phyloP scores from a whole-genome alignment of 2,888 invertebrate genomes.

The Bellardia pandia region DNA sequence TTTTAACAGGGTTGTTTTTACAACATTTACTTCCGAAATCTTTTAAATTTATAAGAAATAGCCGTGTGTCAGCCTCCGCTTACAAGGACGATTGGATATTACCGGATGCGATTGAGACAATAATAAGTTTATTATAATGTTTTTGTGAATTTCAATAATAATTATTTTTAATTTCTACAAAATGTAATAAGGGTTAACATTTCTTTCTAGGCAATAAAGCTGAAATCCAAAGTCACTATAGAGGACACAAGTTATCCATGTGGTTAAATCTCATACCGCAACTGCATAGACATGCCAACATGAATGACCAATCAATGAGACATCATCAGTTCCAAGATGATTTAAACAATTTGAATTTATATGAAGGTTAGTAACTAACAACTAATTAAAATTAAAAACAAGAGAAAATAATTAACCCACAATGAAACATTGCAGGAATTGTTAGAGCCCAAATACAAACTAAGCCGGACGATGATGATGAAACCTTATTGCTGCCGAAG shows the following conservation, averaged over 20 bases:
- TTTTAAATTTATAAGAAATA: too few species aligned
- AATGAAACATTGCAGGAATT: conserved; percentile 59
- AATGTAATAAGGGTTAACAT: not conserved
- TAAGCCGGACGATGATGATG: conserved; percentile 80
- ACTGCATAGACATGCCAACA: conserved; percentile 92
- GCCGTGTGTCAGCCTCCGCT: too few species aligned
- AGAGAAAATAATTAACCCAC: not conserved
- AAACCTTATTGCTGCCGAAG: conserved; percentile 75
- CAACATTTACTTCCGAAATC: too few species aligned
- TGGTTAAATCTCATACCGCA: conserved; percentile 96
- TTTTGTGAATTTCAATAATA: too few species aligned
- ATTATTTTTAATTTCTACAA: too few species aligned
- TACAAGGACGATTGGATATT: too few species aligned
- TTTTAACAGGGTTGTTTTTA: too few species aligned
- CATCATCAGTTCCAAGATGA: conserved; percentile 95
- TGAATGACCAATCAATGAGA: conserved; percentile 92
- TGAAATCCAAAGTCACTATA: conserved; percentile 94
- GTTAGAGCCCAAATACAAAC: conserved; percentile 89
- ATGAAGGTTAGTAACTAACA: conserved; percentile 87
- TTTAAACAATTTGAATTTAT: conserved; percentile 85
- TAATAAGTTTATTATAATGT: too few species aligned
- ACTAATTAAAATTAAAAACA: not conserved
- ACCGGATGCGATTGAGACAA: too few species aligned
- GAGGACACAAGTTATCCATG: conserved; percentile 96
- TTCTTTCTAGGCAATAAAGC: conserved; percentile 87